Evolutionary conservation across 1,140 invertebrate genomes (phyloP).

Genomic region (Vollenhovia emeryi): DNA sequence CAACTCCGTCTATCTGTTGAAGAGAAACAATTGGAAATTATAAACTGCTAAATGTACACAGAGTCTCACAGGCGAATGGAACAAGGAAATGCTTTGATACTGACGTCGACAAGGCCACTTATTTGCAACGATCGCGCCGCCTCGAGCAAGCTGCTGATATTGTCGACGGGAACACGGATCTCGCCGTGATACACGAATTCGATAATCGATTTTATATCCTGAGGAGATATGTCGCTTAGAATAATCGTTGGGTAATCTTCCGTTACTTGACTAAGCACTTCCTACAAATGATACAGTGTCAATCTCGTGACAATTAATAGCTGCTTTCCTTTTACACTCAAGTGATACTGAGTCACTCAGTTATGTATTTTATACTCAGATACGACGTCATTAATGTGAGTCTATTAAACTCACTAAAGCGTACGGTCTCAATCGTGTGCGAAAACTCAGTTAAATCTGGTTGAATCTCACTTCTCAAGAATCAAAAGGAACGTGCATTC

Average conservation of each 20-base stretch:
- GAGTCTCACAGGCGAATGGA: not conserved
- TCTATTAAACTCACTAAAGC: too few species aligned
- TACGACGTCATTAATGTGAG: too few species aligned
- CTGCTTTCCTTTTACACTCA: too few species aligned
- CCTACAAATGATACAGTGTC: too few species aligned
- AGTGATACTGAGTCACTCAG: too few species aligned
- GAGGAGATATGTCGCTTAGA: constrained; percentile 84
- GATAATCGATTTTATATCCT: constrained; percentile 85
- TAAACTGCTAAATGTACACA: not conserved
- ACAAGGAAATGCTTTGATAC: constrained; percentile 26
- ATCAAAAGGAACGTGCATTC: too few species aligned
- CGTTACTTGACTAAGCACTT: constrained; percentile 81
- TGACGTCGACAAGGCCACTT: constrained; percentile 85
- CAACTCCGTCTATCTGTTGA: constrained; percentile 76
- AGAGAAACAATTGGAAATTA: not conserved
- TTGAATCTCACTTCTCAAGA: too few species aligned
- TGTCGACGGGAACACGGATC: constrained; percentile 84
- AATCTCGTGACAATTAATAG: too few species aligned
- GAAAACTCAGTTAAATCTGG: too few species aligned
- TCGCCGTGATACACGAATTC: constrained; percentile 88
- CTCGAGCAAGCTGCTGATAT: constrained; percentile 84
- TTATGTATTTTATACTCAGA: too few species aligned
- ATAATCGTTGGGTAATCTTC: constrained; percentile 86
- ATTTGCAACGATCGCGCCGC: constrained; percentile 85
- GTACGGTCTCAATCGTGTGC: too few species aligned